phyloP scores from a whole-genome alignment of 2,888 invertebrate species.

The Pimpla rufipes region DNA sequence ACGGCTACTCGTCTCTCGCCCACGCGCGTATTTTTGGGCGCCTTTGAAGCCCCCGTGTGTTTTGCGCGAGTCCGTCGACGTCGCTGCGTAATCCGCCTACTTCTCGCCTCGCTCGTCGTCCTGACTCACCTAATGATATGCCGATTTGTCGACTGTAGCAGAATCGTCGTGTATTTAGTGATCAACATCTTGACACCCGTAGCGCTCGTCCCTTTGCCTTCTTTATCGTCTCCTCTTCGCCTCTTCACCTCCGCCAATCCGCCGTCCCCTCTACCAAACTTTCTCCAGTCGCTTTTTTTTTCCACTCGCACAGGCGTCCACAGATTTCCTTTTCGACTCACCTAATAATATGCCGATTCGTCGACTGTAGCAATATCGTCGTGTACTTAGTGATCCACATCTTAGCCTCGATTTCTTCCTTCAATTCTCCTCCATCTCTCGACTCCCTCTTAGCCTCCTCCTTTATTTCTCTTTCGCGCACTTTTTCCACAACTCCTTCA shows the following conservation, averaged over 20 bases:
- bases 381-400: constrained; percentile 92
- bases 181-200: constrained; percentile 87
- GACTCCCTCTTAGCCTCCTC: neutral
- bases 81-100: constrained; percentile 6
- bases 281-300: too few species aligned
- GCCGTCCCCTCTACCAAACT: too few species aligned
- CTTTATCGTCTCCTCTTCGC: too few species aligned
- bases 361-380: constrained; percentile 89
- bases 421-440: neutral
- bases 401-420: constrained; percentile 70
- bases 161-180: constrained; percentile 90
- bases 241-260: too few species aligned
- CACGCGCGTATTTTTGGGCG: constrained; percentile 49
- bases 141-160: constrained; percentile 88
- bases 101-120: neutral
- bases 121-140: constrained; percentile 44
- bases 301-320: too few species aligned
- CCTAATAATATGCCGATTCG: constrained; percentile 84
- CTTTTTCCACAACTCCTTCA: too few species aligned
- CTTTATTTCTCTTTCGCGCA: too few species aligned
- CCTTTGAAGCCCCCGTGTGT: constrained; percentile 51
- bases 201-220: constrained; percentile 12
- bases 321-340: too few species aligned
- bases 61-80: constrained; percentile 15
- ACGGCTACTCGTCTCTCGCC: constrained; percentile 23